phyloP scores from a whole-genome alignment of 2,113 vertebrate species.

The Campylorhamphus procurvoides region DNA sequence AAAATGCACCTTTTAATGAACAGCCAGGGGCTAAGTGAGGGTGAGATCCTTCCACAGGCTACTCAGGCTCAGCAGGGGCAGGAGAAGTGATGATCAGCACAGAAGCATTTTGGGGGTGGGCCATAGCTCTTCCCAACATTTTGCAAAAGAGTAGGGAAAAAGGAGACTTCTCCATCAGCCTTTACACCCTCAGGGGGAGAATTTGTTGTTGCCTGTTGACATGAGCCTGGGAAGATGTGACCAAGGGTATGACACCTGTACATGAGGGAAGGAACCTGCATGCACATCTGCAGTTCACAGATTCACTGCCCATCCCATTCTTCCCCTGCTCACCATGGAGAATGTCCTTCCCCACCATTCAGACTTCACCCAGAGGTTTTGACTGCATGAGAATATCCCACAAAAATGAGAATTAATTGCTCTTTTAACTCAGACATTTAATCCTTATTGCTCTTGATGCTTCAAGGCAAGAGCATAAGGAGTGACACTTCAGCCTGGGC shows the following conservation, averaged over 20 bases:
- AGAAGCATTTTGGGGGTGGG: accelerated
- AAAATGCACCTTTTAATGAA: background rate
- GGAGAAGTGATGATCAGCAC: background rate
- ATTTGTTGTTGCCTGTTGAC: background rate
- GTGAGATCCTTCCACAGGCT: background rate
- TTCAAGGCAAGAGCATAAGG: background rate
- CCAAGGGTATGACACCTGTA: background rate
- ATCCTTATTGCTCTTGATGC: background rate
- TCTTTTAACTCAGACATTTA: background rate
- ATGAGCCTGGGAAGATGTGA: background rate
- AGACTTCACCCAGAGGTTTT: background rate
- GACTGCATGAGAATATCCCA: background rate
- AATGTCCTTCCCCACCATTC: background rate
- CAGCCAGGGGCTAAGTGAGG: background rate
- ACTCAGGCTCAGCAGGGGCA: background rate
- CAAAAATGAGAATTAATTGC: slow-evolving; percentile 12
- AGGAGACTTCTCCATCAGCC: background rate
- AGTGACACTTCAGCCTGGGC: background rate
- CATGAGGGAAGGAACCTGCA: accelerated
- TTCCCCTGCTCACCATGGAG: background rate
- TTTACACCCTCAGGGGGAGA: background rate
- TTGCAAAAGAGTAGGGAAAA: background rate
- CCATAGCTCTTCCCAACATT: background rate
- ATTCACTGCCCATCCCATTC: background rate
- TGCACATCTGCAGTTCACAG: background rate